These are phyloP conservation scores for Poeciliopsis infans DNA, from an alignment of 2,797 vertebrate species.

Conservation along the genomic window DNA sequence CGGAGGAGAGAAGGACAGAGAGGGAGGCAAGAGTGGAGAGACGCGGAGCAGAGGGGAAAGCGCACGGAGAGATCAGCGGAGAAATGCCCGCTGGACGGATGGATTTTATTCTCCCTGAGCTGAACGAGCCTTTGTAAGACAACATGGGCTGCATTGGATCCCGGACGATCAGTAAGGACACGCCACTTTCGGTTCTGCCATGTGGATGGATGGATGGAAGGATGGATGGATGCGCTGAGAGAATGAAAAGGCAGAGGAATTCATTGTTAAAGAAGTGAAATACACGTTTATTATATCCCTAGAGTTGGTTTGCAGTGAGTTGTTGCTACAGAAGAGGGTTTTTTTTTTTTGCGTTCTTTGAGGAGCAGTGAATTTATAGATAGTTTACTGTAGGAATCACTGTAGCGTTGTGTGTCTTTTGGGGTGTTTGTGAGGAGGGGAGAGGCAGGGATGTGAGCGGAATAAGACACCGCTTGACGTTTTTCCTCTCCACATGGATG, in stretches of 20 bases:
- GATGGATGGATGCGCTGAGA: neutral
- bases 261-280: neutral
- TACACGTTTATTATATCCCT: neutral
- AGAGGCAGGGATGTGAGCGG: conserved; percentile 53
- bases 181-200: conserved; percentile 26
- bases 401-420: neutral
- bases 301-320: conserved; percentile 26
- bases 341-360: neutral
- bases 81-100: conserved; percentile 75
- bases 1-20: conserved; percentile 50
- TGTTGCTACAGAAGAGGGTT: neutral
- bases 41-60: conserved; percentile 25
- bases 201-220: conserved; percentile 45
- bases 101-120: conserved; percentile 70
- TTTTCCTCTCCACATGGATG: conserved; percentile 58
- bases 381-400: conserved; percentile 45
- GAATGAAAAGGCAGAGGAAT: conserved; percentile 1
- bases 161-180: conserved; percentile 81
- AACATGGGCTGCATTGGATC: conserved; percentile 86
- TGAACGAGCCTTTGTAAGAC: conserved; percentile 74
- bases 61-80: conserved; percentile 32
- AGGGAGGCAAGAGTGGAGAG: conserved; percentile 27
- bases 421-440: conserved; percentile 20
- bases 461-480: conserved; percentile 54
- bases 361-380: conserved; percentile 2